These are phyloP conservation scores for Hydroisotoma schaefferi DNA, from an alignment of 2,888 invertebrate species.

Conservation along the genomic window DNA sequence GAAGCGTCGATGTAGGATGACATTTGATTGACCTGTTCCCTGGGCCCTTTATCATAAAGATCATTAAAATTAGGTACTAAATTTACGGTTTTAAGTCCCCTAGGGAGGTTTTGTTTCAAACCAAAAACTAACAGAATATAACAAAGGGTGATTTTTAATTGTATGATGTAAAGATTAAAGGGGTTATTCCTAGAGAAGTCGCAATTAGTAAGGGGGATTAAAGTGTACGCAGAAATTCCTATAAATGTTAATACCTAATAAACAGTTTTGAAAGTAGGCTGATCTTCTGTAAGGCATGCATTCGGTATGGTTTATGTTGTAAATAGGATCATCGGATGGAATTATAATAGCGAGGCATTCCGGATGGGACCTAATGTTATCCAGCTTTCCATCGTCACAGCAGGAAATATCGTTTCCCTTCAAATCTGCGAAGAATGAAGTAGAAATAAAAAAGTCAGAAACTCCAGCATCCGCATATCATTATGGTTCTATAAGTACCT, in stretches of 20 bases:
- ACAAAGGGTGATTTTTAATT: not conserved
- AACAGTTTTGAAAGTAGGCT: not conserved
- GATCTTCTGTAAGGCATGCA: not conserved
- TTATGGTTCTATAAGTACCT: not conserved
- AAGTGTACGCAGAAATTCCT: too few relatives aligned
- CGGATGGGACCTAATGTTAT: not conserved
- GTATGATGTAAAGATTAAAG: too few relatives aligned
- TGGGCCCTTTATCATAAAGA: conserved; percentile 57
- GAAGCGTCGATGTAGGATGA: conserved; percentile 82
- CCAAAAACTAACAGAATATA: not conserved
- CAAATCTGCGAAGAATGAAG: not conserved
- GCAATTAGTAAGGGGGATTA: too few relatives aligned
- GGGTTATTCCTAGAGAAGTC: too few relatives aligned
- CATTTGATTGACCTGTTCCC: conserved; percentile 77
- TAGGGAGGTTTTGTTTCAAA: not conserved
- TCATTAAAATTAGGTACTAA: not conserved
- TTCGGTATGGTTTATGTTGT: not conserved
- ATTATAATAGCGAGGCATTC: not conserved
- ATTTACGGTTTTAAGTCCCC: not conserved
- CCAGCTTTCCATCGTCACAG: not conserved
- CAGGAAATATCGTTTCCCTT: not conserved
- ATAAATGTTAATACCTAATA: conserved; percentile 17
- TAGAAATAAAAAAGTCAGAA: not conserved
- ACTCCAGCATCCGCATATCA: not conserved
- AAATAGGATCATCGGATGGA: not conserved